Conservation (phyloP, 2,888 invertebrate species). For the Heptascelio sp. region DNA sequence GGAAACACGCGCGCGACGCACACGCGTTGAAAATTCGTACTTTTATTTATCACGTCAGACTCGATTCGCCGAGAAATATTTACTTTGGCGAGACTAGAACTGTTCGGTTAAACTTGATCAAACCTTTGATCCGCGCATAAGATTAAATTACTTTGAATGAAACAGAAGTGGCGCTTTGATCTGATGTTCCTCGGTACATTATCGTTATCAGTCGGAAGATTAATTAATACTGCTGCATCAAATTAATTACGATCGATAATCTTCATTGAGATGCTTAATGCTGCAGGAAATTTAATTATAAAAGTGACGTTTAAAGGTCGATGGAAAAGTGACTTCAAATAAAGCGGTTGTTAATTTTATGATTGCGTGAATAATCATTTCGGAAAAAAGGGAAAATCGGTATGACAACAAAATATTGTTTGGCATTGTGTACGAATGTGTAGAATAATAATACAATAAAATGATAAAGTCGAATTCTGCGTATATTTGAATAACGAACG, state of each 20-base stretch:
- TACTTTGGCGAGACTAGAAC: conserved; percentile 45
- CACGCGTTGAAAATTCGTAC: neutral
- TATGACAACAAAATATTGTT: no score
- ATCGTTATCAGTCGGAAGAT: conserved; percentile 58
- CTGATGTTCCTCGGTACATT: conserved; percentile 46
- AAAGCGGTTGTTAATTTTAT: neutral
- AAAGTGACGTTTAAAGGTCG: neutral
- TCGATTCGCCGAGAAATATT: conserved; percentile 21
- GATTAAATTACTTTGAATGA: conserved; percentile 54
- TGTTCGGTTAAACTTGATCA: conserved; percentile 42
- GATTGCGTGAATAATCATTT: no score
- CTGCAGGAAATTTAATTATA: conserved; percentile 10
- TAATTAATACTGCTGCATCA: conserved; percentile 66
- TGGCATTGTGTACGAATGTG: no score
- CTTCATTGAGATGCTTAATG: conserved; percentile 42
- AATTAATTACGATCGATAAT: conserved; percentile 65
- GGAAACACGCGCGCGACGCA: no score
- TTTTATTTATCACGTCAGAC: conserved; percentile 25
- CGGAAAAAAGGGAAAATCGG: no score
- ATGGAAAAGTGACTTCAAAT: neutral
- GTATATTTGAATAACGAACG: no score
- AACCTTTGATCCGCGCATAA: conserved; percentile 57
- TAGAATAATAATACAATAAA: no score
- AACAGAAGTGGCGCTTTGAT: conserved; percentile 65
- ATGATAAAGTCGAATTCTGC: no score